phyloP scores from a whole-genome alignment of 1,140 invertebrate genomes.

The Polyergus mexicanus region DNA sequence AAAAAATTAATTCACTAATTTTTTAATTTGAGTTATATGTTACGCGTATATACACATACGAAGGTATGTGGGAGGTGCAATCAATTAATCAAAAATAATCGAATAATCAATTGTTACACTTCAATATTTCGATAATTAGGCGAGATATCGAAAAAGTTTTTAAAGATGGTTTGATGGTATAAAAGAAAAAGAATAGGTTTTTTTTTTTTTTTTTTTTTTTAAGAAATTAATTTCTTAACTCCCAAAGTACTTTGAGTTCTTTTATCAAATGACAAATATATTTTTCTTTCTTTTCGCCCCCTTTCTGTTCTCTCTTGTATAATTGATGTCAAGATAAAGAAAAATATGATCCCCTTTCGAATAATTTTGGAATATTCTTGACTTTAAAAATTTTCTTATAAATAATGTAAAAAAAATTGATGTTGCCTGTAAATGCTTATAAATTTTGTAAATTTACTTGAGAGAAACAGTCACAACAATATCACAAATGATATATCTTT shows the following conservation, averaged over 20 bases:
- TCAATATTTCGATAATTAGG: background rate
- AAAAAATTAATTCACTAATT: background rate
- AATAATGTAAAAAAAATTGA: no score
- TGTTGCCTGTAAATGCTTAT: background rate
- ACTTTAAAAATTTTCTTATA: constrained; percentile 21
- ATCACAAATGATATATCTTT: background rate
- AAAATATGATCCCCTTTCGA: background rate
- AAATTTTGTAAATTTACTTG: background rate
- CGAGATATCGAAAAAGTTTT: background rate
- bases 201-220: background rate
- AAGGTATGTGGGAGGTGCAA: background rate
- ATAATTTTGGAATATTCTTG: background rate
- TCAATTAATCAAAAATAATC: no score
- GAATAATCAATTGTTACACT: background rate
- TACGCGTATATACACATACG: background rate
- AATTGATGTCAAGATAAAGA: no score
- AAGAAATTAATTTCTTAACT: background rate
- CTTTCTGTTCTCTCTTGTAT: no score
- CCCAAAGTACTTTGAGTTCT: background rate
- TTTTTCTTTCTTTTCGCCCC: no score
- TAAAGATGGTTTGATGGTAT: background rate
- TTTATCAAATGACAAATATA: background rate
- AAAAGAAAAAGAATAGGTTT: background rate
- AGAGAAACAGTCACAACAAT: background rate
- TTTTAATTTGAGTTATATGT: constrained; percentile 26